Evolutionary conservation across 2,113 vertebrate genomes (phyloP).

Genomic region (Colius striatus): DNA sequence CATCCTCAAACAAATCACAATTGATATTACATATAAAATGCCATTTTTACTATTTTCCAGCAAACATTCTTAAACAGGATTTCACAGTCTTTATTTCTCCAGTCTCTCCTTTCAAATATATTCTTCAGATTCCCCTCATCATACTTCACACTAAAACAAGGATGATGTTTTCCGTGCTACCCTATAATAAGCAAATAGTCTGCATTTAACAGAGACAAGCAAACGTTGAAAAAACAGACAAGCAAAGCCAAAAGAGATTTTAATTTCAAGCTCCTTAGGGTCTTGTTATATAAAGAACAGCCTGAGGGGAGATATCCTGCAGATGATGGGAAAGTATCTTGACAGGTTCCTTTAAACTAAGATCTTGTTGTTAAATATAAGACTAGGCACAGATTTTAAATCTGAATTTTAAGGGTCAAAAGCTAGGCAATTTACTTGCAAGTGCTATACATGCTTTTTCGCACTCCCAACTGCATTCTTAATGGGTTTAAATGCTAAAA

Average conservation of each 20-base stretch:
- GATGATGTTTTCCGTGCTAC: not conserved
- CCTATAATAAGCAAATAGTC: not conserved
- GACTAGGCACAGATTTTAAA: not conserved
- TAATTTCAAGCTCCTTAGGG: not conserved
- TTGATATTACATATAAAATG: not conserved
- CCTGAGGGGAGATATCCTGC: not conserved
- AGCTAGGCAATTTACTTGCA: not conserved
- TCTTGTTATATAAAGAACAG: constrained; percentile 6
- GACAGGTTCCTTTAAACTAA: not conserved
- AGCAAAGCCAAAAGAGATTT: not conserved
- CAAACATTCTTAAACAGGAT: not conserved
- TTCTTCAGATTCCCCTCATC: not conserved
- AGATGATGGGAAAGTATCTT: not conserved
- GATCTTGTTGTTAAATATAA: not conserved
- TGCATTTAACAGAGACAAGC: not conserved
- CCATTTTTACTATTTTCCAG: not conserved
- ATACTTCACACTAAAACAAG: not conserved
- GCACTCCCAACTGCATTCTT: not conserved
- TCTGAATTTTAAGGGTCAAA: not conserved
- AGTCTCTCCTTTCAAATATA: not conserved
- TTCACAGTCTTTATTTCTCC: not conserved
- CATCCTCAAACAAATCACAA: not conserved
- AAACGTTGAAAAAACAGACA: not conserved
- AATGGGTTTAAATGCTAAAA: not conserved
- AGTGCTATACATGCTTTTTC: not conserved